Conservation (phyloP, 2,797 vertebrate species). For the Perodicticus potto region DNA sequence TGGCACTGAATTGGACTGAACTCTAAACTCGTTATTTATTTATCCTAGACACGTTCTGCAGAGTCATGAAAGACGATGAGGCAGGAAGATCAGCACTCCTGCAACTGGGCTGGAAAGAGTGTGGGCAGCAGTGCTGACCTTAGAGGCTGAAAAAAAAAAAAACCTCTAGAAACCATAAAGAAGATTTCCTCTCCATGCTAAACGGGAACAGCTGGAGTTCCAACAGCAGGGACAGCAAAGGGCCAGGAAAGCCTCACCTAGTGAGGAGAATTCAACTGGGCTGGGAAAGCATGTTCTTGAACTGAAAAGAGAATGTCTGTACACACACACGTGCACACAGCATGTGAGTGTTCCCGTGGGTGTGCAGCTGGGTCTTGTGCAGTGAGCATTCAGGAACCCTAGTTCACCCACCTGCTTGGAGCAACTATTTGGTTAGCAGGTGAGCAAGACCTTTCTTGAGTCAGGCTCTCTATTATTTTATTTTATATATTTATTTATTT, state of each 20-base stretch:
- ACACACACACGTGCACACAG: accelerated
- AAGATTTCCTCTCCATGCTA: background rate
- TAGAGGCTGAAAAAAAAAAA: background rate
- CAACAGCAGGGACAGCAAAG: background rate
- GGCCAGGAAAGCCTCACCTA: background rate
- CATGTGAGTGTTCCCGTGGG: accelerated
- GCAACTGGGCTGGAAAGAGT: background rate
- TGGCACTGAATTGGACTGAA: background rate
- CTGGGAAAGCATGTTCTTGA: background rate
- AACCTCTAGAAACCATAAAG: background rate
- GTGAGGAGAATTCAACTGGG: background rate
- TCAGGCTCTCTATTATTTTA: background rate
- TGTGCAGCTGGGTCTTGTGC: background rate
- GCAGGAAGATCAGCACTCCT: background rate
- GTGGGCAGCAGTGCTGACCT: background rate
- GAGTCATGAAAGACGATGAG: background rate
- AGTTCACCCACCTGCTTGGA: background rate
- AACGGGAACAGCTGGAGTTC: background rate
- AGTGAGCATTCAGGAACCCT: background rate
- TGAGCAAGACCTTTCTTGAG: background rate
- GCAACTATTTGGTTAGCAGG: background rate
- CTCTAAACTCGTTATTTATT: background rate
- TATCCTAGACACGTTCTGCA: background rate
- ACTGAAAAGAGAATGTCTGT: background rate
- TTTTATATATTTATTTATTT: background rate